These are phyloP conservation scores for Malacoraja senta DNA, from an alignment of 2,797 vertebrate species.

Conservation along the genomic window DNA sequence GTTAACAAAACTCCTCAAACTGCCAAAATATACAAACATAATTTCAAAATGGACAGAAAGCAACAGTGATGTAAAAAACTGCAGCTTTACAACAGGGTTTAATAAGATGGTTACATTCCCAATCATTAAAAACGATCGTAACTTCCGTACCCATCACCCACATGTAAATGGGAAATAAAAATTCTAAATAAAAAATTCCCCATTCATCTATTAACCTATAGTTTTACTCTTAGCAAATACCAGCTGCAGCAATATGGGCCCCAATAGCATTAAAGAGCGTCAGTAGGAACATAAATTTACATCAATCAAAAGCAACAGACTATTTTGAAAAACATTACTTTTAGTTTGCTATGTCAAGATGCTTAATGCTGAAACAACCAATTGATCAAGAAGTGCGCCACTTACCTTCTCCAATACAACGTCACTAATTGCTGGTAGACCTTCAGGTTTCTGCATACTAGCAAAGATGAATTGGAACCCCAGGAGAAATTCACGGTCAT, in stretches of 20 bases:
- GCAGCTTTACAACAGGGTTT: neutral
- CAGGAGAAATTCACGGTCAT: slow-evolving; percentile 86
- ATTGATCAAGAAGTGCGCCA: slow-evolving; percentile 30
- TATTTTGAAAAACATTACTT: neutral
- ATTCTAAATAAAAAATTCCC: neutral
- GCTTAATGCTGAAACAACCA: neutral
- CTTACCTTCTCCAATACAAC: slow-evolving; percentile 90
- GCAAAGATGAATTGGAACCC: slow-evolving; percentile 87
- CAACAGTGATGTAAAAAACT: neutral
- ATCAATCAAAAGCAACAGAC: neutral
- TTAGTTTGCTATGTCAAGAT: neutral
- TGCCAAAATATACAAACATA: neutral
- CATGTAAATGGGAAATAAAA: neutral
- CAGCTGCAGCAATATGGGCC: neutral
- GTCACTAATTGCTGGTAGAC: slow-evolving; percentile 86
- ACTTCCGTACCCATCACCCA: neutral
- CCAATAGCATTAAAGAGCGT: neutral
- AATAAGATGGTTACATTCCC: neutral
- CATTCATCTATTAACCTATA: neutral
- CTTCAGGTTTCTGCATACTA: slow-evolving; percentile 91
- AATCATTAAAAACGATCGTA: neutral
- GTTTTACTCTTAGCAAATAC: neutral
- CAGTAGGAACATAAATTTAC: neutral
- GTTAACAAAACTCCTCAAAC: neutral
- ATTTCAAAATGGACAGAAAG: neutral